These are phyloP conservation scores for Orientallactaga sibirica DNA, from an alignment of 2,797 vertebrate species.

Conservation along the genomic window DNA sequence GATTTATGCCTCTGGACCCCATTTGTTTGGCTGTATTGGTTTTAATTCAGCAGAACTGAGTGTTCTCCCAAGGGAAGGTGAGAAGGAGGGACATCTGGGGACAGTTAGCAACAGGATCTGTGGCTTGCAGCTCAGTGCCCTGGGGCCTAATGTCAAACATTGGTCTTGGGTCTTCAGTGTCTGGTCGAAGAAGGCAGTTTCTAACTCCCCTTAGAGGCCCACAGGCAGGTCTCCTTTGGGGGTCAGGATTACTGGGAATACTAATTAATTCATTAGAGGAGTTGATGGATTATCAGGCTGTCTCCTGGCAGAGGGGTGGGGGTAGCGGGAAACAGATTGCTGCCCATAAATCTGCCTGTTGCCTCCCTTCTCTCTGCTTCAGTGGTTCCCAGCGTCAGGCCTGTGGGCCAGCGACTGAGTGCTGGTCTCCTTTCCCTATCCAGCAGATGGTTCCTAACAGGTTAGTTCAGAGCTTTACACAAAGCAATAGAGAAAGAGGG, in stretches of 20 bases:
- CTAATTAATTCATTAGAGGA: constrained; percentile 88
- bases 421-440: constrained; percentile 61
- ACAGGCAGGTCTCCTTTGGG: constrained; percentile 57
- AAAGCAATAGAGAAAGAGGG: constrained; percentile 69
- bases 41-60: constrained; percentile 70
- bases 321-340: constrained; percentile 86
- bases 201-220: constrained; percentile 53
- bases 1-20: constrained; percentile 65
- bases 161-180: constrained; percentile 62
- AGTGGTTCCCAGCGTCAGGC: constrained; percentile 66
- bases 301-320: constrained; percentile 69
- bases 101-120: constrained; percentile 60
- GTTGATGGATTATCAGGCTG: constrained; percentile 80
- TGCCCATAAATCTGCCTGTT: constrained; percentile 89
- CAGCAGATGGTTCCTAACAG: constrained; percentile 85
- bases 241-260: constrained; percentile 85
- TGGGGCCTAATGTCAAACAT: constrained; percentile 67
- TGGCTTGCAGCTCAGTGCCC: constrained; percentile 67
- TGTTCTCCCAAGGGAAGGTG: constrained; percentile 64
- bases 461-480: constrained; percentile 79
- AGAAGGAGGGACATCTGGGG: constrained; percentile 79
- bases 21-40: constrained; percentile 67
- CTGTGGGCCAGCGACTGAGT: constrained; percentile 66
- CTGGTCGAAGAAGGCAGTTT: constrained; percentile 72
- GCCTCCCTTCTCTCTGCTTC: constrained; percentile 78